These are phyloP conservation scores for Aix galericulata DNA, from an alignment of 2,113 vertebrate genomes.

Conservation along the genomic window DNA sequence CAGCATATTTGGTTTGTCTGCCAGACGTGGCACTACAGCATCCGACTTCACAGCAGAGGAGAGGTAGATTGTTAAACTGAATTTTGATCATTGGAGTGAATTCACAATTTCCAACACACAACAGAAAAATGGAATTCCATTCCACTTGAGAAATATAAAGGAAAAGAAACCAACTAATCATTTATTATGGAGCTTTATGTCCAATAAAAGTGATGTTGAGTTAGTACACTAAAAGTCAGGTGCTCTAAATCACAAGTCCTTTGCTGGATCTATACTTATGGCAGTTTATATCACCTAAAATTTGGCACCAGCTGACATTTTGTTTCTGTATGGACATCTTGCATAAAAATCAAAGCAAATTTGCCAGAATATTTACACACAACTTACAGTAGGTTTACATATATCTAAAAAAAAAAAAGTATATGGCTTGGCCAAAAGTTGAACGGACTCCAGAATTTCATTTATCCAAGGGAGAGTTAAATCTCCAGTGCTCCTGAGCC, in stretches of 20 bases:
- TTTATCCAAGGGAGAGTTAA: background rate
- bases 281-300: background rate
- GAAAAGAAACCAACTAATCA: background rate
- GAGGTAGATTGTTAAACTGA: background rate
- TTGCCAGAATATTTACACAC: background rate
- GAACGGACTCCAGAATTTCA: background rate
- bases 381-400: background rate
- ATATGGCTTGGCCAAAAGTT: background rate
- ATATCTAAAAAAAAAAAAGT: background rate
- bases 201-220: background rate
- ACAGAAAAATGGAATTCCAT: background rate
- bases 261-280: background rate
- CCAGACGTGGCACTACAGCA: background rate
- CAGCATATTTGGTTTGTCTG: background rate
- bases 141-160: background rate
- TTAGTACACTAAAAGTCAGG: background rate
- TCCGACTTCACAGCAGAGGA: background rate
- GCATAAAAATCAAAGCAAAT: background rate
- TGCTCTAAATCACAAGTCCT: background rate
- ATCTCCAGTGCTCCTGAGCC: background rate
- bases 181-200: background rate
- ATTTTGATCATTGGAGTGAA: background rate
- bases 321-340: background rate
- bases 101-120: background rate
- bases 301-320: background rate